Evolutionary conservation across 1,140 invertebrate genomes (phyloP), one percentile per base, ranked within the genome.

Genomic region (Aphis craccivora): DNA sequence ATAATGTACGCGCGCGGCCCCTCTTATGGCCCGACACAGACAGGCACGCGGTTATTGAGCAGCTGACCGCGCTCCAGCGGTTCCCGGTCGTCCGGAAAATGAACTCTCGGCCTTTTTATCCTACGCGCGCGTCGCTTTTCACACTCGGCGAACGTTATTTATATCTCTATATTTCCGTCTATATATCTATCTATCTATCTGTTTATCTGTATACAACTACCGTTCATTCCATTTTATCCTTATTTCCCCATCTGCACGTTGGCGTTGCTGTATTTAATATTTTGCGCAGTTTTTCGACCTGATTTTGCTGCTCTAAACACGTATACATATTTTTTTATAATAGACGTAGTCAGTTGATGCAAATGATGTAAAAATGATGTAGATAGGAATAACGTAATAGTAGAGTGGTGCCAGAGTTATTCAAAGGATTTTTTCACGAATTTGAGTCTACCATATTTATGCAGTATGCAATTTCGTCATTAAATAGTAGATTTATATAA

Each of bases 71-170:
- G 91, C 91, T 93, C 91, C 91, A 93, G 81, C 91, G 81, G 91
- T 93, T 93, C 76, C 43, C 91, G 91, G 76, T 93, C 91, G 91
- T 51, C 91, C 91, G 91, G 91, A 93, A 93, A 93, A 93, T 93
- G 91, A 93, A 93, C 91, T 93, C 90, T 92, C 76, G 91, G 91
- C 91, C 81, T 48, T 86, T 86, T 93, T 92, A 37, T 67, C 60
- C 23, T 55, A 91, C 45, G 53, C 91, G 30, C 48, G 76, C 45
- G 91, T 86, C 48, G 76, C 91, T 93, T 84, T 93, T 93, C 91
- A 93, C 91, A 93, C 91, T 93, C 76, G 91, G 37, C 48, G 11
- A 53, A 84, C 91, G 81, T 84, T 93, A 93, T 93, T 93, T 84
- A 92, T 86, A 43, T 55, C 91, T 37, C 23, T 67, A 55, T 37